Base-by-base conservation (phyloP, 2,888 invertebrate species). In the Omphaloscelis lunosa region DNA sequence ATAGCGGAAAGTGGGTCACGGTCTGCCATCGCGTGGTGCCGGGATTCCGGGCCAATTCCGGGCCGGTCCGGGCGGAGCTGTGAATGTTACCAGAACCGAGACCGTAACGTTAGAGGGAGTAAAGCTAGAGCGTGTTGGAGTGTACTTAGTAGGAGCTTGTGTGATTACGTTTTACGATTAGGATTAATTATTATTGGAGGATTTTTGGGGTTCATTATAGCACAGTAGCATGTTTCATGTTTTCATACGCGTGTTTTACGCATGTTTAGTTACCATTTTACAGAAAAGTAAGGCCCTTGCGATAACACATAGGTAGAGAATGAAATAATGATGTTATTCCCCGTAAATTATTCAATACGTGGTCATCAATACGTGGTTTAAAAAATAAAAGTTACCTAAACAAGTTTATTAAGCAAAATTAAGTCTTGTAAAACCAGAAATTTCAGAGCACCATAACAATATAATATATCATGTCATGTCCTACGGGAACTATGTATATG, bases 1-100 rank as follows among this genome's bases (percentile, higher is more conserved):
- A 95, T 95, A 94, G 86, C 88, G 78, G 79, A 85, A 95, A 95
- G 88, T 95, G 83, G 95, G 95, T 95, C 95, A 95, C 86, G 95
- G 95, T 93, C 91, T 75, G 78, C 72, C 86, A 78, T 85, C 89
- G 86, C 88, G 90, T 90, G 90, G 90, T 90, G 91, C 90, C 88
- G 85, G 88, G 86, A 79, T 79, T 83, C 81, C 79, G 78, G 77
- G 62, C 79, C 77, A 59, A 79, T 79, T 83, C 81, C 78, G 78
- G 77, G 62, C 69, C 77, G 69, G 48, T 62, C 76, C 80, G 86
- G 81, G 80, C 81, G 80, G 84, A 84, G 88, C 82, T 83, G 41
- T 78, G 58, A 45, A 71, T 62, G 77, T 67, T 56, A 67, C 80
- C 75, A 53, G 53, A 56, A 56, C 27, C 68, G 77, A 77, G 77